phyloP scores from a whole-genome alignment of 1,140 invertebrate genomes.

The Argopecten irradians region DNA sequence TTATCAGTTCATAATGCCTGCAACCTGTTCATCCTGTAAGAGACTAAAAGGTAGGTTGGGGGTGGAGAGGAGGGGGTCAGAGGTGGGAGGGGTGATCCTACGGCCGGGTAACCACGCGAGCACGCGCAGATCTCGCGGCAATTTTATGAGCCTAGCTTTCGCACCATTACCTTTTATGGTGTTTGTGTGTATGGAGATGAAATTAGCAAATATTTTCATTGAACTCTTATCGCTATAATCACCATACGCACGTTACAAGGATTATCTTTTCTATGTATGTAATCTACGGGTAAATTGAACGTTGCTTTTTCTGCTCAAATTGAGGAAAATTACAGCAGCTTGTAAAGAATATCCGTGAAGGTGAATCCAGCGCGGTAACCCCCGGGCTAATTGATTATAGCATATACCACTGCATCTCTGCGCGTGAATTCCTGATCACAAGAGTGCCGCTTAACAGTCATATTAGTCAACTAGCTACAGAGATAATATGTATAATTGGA shows the following conservation, averaged over 20 bases:
- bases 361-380: neutral
- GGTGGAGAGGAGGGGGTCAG: neutral
- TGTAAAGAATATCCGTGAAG: neutral
- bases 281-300: neutral
- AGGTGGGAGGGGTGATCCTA: too few species aligned
- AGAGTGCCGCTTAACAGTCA: neutral
- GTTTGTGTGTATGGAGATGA: neutral
- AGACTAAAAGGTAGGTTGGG: neutral
- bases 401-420: neutral
- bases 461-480: neutral
- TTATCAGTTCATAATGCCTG: neutral
- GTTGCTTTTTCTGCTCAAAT: neutral
- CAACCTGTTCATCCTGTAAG: neutral
- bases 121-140: neutral
- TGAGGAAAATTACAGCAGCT: neutral
- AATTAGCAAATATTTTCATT: neutral
- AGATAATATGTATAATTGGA: neutral
- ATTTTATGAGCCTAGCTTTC: neutral
- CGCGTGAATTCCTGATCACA: conserved; percentile 3
- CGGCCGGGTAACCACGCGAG: neutral
- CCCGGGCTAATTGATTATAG: conserved; percentile 7
- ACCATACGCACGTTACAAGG: neutral
- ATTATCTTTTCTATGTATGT: neutral
- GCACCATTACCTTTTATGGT: neutral
- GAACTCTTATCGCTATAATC: neutral